Evolutionary conservation across 2,797 vertebrate species (phyloP), one percentile per base, ranked within the genome.

Genomic region (Sebastes cheni): DNA sequence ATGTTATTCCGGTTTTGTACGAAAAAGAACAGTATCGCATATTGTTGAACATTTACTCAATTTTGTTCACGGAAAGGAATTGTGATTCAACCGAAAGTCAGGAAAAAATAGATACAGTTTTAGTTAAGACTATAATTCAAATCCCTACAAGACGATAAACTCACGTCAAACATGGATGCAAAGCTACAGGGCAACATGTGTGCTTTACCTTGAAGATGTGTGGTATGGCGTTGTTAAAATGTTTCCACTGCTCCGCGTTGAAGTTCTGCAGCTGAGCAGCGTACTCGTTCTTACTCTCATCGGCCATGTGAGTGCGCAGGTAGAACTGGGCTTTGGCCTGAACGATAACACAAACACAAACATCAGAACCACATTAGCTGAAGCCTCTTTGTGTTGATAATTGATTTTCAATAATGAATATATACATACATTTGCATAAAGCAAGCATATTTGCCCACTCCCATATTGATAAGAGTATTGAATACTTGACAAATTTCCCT

Each of bases 221-320:
- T 81, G 99, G 99, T 91, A 99, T 98, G 78, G 98, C 95, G 61
- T 96, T 95, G 79, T 98, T 97, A 93, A 98, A 99, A 94, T 99
- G 98, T 89, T 99, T 99, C 95, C 98, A 97, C 90, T 99, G 99
- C 73, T 99, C 99, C 0, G 94, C 96, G 67, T 99, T 99, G 76
- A 98, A 99, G 93, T 96, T 98, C 88, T 99, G 99, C 50, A 99
- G 96, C 58, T 99, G 99, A 72, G 99, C 97, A 1, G 99, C 99
- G 39, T 99, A 99, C 81, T 99, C 98, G 11, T 99, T 99, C 95
- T 99, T 99, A 88, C 97, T 98, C 89, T 99, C 98, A 64, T 99
- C 99, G 2, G 97, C 98, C 96, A 96, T 98, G 81, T 99, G 99
- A 2, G 97, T 99, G 69, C 98, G 97, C 72, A 98, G 91, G 93